Base-by-base conservation (phyloP, 64 coral and sea anemone genomes). In the Trachythela sp. region DNA sequence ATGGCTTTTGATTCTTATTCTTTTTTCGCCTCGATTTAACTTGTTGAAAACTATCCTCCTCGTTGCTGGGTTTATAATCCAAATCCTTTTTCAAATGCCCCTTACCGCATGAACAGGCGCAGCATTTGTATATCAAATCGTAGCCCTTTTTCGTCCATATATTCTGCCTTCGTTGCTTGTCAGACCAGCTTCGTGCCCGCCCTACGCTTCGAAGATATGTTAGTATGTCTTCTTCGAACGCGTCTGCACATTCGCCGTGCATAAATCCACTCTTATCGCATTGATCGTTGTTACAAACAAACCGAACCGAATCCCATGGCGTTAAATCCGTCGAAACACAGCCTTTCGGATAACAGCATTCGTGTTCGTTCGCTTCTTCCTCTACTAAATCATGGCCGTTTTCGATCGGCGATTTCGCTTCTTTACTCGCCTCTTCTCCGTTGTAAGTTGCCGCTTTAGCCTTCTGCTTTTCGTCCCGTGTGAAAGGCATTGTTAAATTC, bases 341-440 rank as follows among this genome's bases (percentile, higher is more conserved):
- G 32, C 96, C 96, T 93, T 92, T 99, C 9, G 96, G 96, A 32
- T 91, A 89, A 99, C 96, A 99, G 88, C 96, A 99, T 39, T 80
- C 50, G 68, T 64, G 56, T 9, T 29, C 75, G 8, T 37, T 80
- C 56, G 90, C 54, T 11, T 64, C 77, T 13, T 99, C 93, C 17
- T 89, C 93, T 80, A 85, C 77, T 54, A 90, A 56, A 38, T 80
- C 89, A 43, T 92, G 80, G 40, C 94, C 96, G 24, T 94, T 99
- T 80, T 80, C 75, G 0, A 80, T 38, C 1, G 75, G 75, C 0
- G 37, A 2, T 37, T 39, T 35, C 31, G 31, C 37, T 2, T 80
- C 75, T 29, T 39, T 80, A 17, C 13, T 39, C 26, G 30, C 9
- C 75, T 80, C 75, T 37, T 80, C 75, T 3, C 75, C 75, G 75